Conservation (phyloP, 1,140 invertebrate species). For the Tribolium castaneum region DNA sequence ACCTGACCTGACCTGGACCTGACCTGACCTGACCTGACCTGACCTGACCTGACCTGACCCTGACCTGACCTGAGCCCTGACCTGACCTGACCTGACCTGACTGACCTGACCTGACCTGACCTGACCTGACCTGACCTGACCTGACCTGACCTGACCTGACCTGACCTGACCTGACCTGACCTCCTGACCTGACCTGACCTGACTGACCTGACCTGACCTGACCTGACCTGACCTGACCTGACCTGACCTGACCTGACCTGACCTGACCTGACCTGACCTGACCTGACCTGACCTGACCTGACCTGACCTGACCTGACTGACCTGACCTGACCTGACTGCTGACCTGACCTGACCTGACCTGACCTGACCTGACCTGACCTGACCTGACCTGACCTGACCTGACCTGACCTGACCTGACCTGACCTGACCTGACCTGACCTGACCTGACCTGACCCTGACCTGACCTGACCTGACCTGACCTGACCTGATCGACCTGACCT, state of each 20-base stretch:
- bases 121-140: conserved; percentile 20
- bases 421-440: conserved; percentile 42
- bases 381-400: conserved; percentile 45
- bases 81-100: conserved; percentile 6
- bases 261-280: conserved; percentile 47
- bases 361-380: conserved; percentile 48
- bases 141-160: conserved; percentile 39
- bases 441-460: conserved; percentile 40
- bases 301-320: conserved; percentile 48
- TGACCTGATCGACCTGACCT: conserved; percentile 38
- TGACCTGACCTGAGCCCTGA: not conserved
- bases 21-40: conserved; percentile 20
- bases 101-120: conserved; percentile 20
- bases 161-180: conserved; percentile 7
- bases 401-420: conserved; percentile 47
- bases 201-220: conserved; percentile 44
- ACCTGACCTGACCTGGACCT: conserved; percentile 17
- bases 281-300: conserved; percentile 37
- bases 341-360: conserved; percentile 35
- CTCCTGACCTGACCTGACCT: conserved; percentile 15
- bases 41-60: conserved; percentile 17
- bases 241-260: conserved; percentile 41
- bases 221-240: conserved; percentile 42
- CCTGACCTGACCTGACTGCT: not conserved
- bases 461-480: conserved; percentile 39